Evolutionary conservation across 2,797 vertebrate genomes (phyloP).

Genomic region (Vireo griseus): DNA sequence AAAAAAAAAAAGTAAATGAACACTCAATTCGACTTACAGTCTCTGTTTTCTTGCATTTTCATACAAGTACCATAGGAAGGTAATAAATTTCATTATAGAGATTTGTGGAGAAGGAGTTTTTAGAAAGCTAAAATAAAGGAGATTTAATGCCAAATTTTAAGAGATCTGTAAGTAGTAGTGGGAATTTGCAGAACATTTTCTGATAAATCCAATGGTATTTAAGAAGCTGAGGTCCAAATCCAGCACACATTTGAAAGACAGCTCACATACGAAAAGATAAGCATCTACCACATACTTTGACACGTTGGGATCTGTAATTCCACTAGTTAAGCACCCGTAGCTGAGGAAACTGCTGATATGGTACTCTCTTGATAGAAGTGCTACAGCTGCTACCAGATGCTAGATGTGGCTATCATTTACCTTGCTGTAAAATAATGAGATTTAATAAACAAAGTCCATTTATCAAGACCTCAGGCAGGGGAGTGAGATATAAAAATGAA

Average conservation of each 20-base stretch:
- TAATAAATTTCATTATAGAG: neutral
- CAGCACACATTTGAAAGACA: neutral
- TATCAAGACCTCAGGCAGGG: neutral
- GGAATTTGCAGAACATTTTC: neutral
- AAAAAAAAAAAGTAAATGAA: neutral
- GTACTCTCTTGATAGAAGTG: neutral
- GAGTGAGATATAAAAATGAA: neutral
- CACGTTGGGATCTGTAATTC: neutral
- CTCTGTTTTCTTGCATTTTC: neutral
- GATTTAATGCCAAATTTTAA: slow-evolving; percentile 1
- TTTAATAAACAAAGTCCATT: slow-evolving; percentile 16
- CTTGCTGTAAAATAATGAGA: slow-evolving; percentile 1
- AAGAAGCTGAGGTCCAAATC: slow-evolving; percentile 14
- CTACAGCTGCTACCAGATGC: slow-evolving; percentile 7
- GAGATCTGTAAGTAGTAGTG: neutral
- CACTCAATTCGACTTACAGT: neutral
- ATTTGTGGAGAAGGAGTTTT: neutral
- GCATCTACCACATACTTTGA: neutral
- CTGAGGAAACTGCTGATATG: slow-evolving; percentile 2
- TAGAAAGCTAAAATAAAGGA: neutral
- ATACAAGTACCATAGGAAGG: neutral
- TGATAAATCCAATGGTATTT: slow-evolving; percentile 6
- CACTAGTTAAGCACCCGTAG: neutral
- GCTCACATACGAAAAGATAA: neutral
- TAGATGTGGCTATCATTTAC: neutral